Conservation (phyloP, 2,888 invertebrate species). For the Lepetodrilus schrolli region DNA sequence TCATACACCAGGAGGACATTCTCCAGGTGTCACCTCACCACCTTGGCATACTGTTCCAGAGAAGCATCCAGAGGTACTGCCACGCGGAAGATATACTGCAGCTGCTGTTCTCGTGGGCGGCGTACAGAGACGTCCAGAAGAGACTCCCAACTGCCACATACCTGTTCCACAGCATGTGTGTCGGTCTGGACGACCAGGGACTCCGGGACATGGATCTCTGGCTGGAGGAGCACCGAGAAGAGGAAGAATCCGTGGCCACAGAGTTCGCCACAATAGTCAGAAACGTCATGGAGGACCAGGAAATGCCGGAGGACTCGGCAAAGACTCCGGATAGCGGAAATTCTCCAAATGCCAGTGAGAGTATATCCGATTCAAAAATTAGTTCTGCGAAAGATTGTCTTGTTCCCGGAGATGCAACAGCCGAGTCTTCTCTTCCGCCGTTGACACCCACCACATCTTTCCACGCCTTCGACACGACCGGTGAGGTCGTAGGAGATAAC, state of each 20-base stretch:
- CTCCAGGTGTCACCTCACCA: slow-evolving; percentile 15
- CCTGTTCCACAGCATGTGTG: slow-evolving; percentile 18
- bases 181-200: not conserved
- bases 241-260: not conserved
- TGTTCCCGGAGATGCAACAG: not conserved
- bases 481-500: not conserved
- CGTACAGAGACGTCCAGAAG: not conserved
- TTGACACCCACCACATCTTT: not conserved
- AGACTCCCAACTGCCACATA: not conserved
- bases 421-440: not conserved
- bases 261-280: not conserved
- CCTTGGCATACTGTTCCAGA: slow-evolving; percentile 24
- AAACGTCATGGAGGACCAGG: not conserved
- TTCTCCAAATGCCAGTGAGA: not conserved
- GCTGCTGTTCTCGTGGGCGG: slow-evolving; percentile 28
- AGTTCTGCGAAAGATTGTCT: not conserved
- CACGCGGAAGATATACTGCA: slow-evolving; percentile 13
- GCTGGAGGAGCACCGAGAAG: not conserved
- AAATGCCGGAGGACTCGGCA: not conserved
- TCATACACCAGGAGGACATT: slow-evolving; percentile 34
- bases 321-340: slow-evolving; percentile 1
- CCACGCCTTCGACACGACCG: not conserved
- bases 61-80: slow-evolving; percentile 31
- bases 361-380: not conserved
- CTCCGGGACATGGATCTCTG: slow-evolving; percentile 1